Conservation (phyloP, 2,797 vertebrate genomes). For the Poecilia picta region DNA sequence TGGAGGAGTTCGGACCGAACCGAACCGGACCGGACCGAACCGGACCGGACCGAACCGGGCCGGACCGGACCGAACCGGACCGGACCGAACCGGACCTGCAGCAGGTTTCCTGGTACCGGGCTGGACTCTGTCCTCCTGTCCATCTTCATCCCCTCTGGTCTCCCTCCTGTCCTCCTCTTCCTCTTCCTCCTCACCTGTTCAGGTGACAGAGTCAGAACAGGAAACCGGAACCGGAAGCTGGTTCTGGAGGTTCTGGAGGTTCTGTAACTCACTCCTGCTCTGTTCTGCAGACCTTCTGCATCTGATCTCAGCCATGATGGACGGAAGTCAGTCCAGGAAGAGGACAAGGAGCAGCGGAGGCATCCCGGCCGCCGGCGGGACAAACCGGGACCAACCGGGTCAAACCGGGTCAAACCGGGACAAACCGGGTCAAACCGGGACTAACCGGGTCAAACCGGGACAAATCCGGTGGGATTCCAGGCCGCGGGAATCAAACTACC, state of each 20-base stretch:
- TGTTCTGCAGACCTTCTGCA: constrained; percentile 51
- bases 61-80: no score
- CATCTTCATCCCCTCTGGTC: constrained; percentile 20
- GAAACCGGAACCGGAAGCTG: background rate
- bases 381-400: no score
- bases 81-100: constrained; percentile 8
- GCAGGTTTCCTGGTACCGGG: constrained; percentile 28
- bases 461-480: background rate
- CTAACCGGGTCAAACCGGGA: no score
- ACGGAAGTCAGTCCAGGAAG: constrained; percentile 14
- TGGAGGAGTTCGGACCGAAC: background rate
- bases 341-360: background rate
- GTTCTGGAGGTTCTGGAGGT: background rate
- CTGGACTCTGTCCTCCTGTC: constrained; percentile 9
- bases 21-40: background rate
- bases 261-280: constrained; percentile 40
- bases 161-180: background rate
- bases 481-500: background rate
- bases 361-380: constrained; percentile 49
- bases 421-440: no score
- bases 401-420: no score
- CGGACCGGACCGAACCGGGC: background rate
- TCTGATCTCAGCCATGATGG: constrained; percentile 73
- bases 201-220: background rate
- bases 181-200: background rate